Evolutionary conservation across 2,113 vertebrate species (phyloP).

Genomic region (Xiphophorus couchianus): DNA sequence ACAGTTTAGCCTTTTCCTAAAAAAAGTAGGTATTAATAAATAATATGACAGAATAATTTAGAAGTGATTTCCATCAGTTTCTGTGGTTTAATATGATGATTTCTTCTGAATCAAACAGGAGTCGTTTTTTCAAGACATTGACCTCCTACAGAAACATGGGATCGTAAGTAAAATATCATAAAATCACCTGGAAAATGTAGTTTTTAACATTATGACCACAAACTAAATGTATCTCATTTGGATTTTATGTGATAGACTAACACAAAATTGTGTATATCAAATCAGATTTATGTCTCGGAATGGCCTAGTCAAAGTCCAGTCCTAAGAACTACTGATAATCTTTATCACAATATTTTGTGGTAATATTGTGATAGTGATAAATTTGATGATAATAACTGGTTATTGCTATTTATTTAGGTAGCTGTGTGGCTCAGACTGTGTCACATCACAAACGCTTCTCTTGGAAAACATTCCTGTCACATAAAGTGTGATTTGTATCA

Average conservation of each 20-base stretch:
- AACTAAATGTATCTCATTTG: background rate
- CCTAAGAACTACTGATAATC: too few relatives aligned
- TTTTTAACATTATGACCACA: background rate
- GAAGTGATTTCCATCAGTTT: background rate
- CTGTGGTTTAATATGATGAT: background rate
- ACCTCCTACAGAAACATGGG: constrained; percentile 95
- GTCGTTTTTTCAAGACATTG: constrained; percentile 96
- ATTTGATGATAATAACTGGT: too few relatives aligned
- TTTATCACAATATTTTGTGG: too few relatives aligned
- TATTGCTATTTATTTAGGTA: too few relatives aligned
- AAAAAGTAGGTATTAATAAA: background rate
- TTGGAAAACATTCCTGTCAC: too few relatives aligned
- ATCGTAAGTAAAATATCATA: constrained; percentile 86
- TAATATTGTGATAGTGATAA: too few relatives aligned
- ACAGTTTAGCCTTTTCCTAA: background rate
- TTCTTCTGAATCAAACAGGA: constrained; percentile 79
- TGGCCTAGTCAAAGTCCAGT: too few relatives aligned
- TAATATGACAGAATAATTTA: background rate
- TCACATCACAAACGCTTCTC: too few relatives aligned
- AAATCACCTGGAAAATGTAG: background rate
- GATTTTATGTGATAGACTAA: background rate
- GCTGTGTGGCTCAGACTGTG: too few relatives aligned
- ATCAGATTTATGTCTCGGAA: too few relatives aligned
- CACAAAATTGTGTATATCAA: background rate
- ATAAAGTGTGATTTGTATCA: too few relatives aligned